A percentile compares a stretch with the other conserved stretches of the same genome.
These are phyloP conservation scores for Mormoops blainvillei DNA, from an alignment of 2,113 vertebrate genomes.

Conservation along the genomic window DNA sequence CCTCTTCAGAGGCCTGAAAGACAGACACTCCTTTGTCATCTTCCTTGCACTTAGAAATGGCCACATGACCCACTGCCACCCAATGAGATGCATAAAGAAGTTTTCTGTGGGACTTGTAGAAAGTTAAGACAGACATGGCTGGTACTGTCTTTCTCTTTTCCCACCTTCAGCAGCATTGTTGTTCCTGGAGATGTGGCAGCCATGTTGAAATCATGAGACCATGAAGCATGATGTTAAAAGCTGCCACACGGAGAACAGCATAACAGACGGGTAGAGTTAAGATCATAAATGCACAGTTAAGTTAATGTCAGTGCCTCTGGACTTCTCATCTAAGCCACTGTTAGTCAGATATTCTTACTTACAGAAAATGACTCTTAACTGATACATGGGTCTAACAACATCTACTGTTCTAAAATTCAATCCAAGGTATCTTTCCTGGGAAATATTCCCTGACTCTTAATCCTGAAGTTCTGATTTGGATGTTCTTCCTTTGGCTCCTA, in stretches of 20 bases:
- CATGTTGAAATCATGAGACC: neutral
- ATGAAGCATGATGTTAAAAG: neutral
- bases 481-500: neutral
- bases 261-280: neutral
- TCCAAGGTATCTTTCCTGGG: neutral
- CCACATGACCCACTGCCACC: neutral
- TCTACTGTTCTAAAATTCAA: slow-evolving; percentile 31
- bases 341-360: neutral
- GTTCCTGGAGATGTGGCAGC: neutral
- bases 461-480: slow-evolving; percentile 1
- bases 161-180: neutral
- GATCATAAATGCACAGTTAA: neutral
- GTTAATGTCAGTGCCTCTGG: neutral
- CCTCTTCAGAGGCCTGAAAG: neutral
- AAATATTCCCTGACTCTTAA: neutral
- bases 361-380: neutral
- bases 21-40: neutral
- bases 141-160: neutral
- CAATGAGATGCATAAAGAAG: neutral
- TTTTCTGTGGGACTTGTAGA: neutral
- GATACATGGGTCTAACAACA: neutral
- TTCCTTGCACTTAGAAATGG: neutral
- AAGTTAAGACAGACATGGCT: neutral
- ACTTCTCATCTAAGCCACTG: neutral
- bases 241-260: neutral